These are phyloP conservation scores for Pteropus alecto DNA, from an alignment of 2,113 vertebrate genomes.

Conservation along the genomic window DNA sequence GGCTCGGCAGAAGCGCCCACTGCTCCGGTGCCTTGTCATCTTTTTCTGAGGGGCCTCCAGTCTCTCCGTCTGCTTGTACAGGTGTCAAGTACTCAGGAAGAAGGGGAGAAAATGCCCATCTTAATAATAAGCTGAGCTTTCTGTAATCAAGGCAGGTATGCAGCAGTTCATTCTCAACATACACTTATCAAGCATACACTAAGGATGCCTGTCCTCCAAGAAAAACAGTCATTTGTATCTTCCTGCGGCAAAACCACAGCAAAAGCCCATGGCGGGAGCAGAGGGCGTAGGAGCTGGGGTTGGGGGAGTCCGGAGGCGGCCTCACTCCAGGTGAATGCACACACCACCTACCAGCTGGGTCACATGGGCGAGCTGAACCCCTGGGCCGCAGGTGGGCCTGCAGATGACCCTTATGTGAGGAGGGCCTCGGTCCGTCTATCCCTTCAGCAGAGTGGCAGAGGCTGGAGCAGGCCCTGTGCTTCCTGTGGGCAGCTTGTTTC, in stretches of 20 bases:
- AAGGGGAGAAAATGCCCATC: not conserved
- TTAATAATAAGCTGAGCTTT: not conserved
- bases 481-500: not conserved
- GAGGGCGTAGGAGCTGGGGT: accelerated
- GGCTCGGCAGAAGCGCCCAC: not conserved
- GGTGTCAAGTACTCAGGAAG: not conserved
- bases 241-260: not conserved
- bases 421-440: not conserved
- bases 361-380: not conserved
- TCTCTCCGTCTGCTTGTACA: not conserved
- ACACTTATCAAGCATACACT: not conserved
- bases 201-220: not conserved
- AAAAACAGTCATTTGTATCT: not conserved
- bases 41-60: too few relatives aligned
- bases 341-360: not conserved
- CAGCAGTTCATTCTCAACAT: not conserved
- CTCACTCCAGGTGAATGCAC: not conserved
- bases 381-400: not conserved
- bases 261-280: too few relatives aligned
- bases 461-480: not conserved
- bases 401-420: not conserved
- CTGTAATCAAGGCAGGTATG: not conserved
- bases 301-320: not conserved
- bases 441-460: not conserved
- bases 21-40: not conserved